A percentile compares a stretch with the other conserved stretches of the same genome.
Conservation (phyloP, 2,888 invertebrate species). For the Phyto melanocephala region DNA sequence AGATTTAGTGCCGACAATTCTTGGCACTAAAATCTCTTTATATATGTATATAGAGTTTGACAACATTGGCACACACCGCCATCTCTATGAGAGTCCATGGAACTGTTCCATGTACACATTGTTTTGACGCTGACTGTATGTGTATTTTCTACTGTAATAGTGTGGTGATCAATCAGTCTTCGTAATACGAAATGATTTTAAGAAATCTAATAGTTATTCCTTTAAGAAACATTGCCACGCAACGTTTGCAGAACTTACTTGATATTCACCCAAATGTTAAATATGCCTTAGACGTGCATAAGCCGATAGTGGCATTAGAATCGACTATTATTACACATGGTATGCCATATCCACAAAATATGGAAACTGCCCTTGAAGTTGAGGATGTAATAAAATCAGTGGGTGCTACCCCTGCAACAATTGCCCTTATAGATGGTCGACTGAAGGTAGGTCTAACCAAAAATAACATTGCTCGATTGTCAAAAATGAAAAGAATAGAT, state of each 20-base stretch:
- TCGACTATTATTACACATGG: constrained; percentile 99
- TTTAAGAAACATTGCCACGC: too few species aligned
- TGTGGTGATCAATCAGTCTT: not conserved
- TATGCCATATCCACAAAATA: constrained; percentile 95
- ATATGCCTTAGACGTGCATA: constrained; percentile 82
- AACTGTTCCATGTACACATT: too few species aligned
- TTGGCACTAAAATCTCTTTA: too few species aligned
- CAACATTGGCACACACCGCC: too few species aligned
- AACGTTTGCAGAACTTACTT: constrained; percentile 67
- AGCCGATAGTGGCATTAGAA: constrained; percentile 95
- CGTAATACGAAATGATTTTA: constrained; percentile 24
- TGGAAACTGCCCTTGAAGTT: constrained; percentile 83
- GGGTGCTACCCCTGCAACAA: constrained; percentile 94
- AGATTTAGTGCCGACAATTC: too few species aligned
- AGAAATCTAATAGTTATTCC: constrained; percentile 10
- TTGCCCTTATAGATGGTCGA: constrained; percentile 91
- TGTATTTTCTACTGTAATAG: too few species aligned
- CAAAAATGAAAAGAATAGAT: constrained; percentile 75
- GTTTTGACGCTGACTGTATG: too few species aligned
- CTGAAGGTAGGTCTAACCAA: constrained; percentile 87
- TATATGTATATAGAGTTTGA: too few species aligned
- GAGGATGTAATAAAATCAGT: constrained; percentile 85
- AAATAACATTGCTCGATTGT: constrained; percentile 84
- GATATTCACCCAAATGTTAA: constrained; percentile 83
- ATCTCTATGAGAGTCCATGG: too few species aligned